phyloP scores from a whole-genome alignment of 2,797 vertebrate genomes.

The Lutjanus campechanus region DNA sequence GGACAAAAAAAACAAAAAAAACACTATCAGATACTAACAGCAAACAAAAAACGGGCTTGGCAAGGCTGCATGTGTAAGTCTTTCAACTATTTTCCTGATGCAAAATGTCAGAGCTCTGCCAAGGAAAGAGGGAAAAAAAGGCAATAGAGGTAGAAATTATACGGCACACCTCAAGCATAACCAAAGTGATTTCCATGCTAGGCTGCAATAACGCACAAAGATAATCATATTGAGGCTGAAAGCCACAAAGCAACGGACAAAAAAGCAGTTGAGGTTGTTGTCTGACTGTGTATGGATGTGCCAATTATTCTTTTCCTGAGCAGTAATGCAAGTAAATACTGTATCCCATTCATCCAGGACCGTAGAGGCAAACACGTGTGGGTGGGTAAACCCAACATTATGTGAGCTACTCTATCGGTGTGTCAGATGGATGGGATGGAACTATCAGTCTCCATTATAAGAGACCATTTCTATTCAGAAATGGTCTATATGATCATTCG shows the following conservation, averaged over 20 bases:
- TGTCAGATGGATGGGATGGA: neutral
- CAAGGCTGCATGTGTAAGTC: neutral
- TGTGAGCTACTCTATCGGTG: neutral
- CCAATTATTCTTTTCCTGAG: constrained; percentile 2
- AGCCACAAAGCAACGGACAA: neutral
- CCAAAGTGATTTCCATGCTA: constrained; percentile 41
- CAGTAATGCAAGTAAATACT: neutral
- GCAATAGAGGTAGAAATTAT: constrained; percentile 9
- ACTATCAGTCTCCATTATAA: no score
- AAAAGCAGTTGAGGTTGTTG: neutral
- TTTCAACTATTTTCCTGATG: neutral
- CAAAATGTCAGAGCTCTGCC: neutral
- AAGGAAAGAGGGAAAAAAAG: neutral
- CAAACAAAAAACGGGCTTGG: neutral
- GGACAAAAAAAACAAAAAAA: neutral
- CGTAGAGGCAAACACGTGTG: no score
- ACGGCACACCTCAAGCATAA: constrained; percentile 13
- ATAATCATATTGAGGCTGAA: constrained; percentile 33
- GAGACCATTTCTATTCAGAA: no score
- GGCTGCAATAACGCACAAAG: constrained; percentile 6
- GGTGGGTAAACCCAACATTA: neutral
- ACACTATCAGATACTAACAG: constrained; percentile 3
- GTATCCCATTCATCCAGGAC: neutral
- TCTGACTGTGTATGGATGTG: neutral
- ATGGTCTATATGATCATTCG: neutral